Evolutionary conservation across 2,888 invertebrate species (phyloP).

Genomic region (Pammene fasciana): DNA sequence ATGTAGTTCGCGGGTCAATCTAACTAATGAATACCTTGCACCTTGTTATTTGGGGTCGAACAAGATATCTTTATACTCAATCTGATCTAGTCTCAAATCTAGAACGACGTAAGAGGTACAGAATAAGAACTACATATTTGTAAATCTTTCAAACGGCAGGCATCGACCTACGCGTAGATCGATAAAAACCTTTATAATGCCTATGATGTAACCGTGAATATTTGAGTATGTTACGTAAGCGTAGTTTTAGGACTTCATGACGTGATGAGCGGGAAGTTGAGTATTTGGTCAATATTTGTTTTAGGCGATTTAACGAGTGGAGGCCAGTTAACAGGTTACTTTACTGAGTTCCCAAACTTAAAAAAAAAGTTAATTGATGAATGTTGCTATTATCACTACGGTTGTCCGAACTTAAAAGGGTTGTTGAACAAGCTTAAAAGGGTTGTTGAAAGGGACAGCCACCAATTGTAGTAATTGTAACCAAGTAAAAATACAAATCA

Average conservation of each 20-base stretch:
- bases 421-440: no score
- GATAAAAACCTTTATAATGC: constrained; percentile 25
- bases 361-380: no score
- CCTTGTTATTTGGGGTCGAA: constrained; percentile 38
- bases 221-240: constrained; percentile 24
- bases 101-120: constrained; percentile 7
- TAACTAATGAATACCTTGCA: constrained; percentile 40
- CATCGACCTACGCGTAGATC: constrained; percentile 23
- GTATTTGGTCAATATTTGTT: constrained; percentile 24
- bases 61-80: constrained; percentile 30
- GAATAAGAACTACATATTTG: not conserved
- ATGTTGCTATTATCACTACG: no score
- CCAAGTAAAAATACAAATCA: no score
- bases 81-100: not conserved
- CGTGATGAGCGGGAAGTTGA: constrained; percentile 28
- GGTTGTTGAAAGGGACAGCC: no score
- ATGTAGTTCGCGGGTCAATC: constrained; percentile 35
- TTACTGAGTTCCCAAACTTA: not conserved
- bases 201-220: constrained; percentile 36
- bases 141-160: constrained; percentile 3
- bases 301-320: constrained; percentile 7
- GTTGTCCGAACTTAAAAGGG: no score
- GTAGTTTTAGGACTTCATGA: constrained; percentile 33
- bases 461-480: no score
- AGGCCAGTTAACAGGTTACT: not conserved